Evolutionary conservation across 2,797 vertebrate species (phyloP).

Genomic region (Bucorvus abyssinicus): DNA sequence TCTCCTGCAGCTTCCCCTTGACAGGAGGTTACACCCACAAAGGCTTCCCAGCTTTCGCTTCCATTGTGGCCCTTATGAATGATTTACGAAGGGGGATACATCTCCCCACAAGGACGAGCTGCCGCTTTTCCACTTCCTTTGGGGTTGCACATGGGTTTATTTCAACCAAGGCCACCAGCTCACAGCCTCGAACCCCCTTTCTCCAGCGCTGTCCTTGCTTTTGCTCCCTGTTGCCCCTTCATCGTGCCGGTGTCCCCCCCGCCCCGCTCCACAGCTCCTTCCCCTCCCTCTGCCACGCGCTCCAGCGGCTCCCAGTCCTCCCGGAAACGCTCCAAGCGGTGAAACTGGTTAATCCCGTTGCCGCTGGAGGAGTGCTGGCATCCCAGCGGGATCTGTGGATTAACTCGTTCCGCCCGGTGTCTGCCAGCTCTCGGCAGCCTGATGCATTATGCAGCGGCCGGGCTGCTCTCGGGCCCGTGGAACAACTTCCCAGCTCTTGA

Average conservation of each 20-base stretch:
- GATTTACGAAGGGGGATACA: neutral
- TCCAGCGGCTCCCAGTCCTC: neutral
- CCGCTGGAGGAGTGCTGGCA: neutral
- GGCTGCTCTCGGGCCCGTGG: neutral
- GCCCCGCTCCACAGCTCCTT: neutral
- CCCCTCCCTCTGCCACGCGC: neutral
- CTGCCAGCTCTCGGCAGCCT: neutral
- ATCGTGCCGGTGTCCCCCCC: too few species aligned
- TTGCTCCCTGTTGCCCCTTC: neutral
- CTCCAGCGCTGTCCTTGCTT: fast-evolving
- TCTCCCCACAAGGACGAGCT: neutral
- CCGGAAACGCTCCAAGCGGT: neutral
- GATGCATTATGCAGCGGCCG: neutral
- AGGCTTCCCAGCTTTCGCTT: neutral
- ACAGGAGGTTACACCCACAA: neutral
- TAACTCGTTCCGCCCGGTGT: neutral
- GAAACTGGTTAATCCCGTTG: conserved; percentile 44
- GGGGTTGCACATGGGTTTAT: neutral
- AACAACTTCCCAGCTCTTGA: neutral
- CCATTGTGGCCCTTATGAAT: fast-evolving
- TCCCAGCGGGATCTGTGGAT: neutral
- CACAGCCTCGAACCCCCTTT: neutral
- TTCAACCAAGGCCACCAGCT: neutral
- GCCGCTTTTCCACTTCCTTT: neutral
- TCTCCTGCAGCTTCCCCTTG: neutral